Evolutionary conservation across 2,888 invertebrate species (phyloP), one percentile per base, ranked within the genome.

Genomic region (Helobdella robusta): DNA sequence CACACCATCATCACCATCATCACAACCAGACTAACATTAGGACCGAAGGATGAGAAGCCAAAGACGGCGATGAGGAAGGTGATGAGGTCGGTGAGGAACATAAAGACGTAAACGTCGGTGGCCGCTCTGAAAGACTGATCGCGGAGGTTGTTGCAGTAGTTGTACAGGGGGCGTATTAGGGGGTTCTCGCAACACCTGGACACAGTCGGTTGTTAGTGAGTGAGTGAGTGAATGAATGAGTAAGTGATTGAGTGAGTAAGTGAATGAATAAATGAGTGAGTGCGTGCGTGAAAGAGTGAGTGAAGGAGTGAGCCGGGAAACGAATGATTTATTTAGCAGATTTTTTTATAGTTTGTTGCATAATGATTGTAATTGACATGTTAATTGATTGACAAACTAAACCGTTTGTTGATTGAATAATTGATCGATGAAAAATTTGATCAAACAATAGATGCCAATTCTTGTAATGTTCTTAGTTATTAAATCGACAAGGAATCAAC

Each of bases 51-150:
- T 23, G 90, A 88, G 77, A 93, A 98, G 67, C 95, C 95, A 78
- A 98, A 90, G 68, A 97, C 87, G 66, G 97, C 85, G 34, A 98
- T 91, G 73, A 98, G 85, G 79, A 98, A 95, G 79, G 94, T 94
- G 78, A 93, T 86, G 81, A 98, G 95, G 81, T 99, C 98, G 79
- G 97, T 95, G 69, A 94, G 84, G 81, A 98, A 98, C 94, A 98
- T 97, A 77, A 89, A 87, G 0, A 94, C 92, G 81, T 98, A 98
- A 18, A 98, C 91, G 80, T 95, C 93, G 4, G 88, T 88, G 28
- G 89, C 80, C 63, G 81, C 79, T 73, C 89, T 86, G 73, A 89
- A 89, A 68, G 86, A 79, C 34, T 89, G 87, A 77, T 86, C 85
- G 48, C 89, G 81, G 77, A 92, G 83, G 74, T 81, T 85, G 70